These are phyloP conservation scores for Andricus grossulariae DNA, from an alignment of 1,140 invertebrate genomes.

Conservation along the genomic window DNA sequence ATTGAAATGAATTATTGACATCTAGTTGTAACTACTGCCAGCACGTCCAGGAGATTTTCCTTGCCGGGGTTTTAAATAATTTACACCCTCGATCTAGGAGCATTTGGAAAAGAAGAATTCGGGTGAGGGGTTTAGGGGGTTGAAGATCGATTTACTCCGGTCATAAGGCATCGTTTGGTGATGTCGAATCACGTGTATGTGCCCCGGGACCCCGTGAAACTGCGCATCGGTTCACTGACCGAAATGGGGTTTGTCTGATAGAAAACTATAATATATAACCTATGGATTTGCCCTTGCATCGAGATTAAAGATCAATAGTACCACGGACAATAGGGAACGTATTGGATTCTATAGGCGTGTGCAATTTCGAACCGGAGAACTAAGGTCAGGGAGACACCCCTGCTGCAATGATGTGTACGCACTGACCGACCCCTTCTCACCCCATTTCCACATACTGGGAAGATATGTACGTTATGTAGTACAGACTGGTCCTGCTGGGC, in stretches of 20 bases:
- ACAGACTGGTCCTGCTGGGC: neutral
- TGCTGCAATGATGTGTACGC: neutral
- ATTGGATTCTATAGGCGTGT: constrained; percentile 2
- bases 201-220: neutral
- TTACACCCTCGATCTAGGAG: constrained; percentile 1
- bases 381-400: neutral
- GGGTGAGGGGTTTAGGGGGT: neutral
- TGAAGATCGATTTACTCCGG: neutral
- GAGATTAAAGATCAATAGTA: constrained; percentile 10
- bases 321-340: neutral
- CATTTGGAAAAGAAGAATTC: neutral
- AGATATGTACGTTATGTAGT: neutral
- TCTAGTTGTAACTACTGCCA: neutral
- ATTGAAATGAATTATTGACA: constrained; percentile 1
- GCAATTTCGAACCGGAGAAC: neutral
- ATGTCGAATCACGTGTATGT: neutral
- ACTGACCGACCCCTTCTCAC: constrained; percentile 1
- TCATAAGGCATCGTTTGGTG: neutral
- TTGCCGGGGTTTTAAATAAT: neutral
- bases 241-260: constrained; percentile 4
- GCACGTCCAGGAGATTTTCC: neutral
- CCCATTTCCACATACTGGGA: constrained; percentile 27
- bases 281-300: neutral
- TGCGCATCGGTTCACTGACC: neutral
- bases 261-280: constrained; percentile 4